Base-by-base conservation (phyloP, 2,797 vertebrate genomes). In the Pantherophis vulpinus region DNA sequence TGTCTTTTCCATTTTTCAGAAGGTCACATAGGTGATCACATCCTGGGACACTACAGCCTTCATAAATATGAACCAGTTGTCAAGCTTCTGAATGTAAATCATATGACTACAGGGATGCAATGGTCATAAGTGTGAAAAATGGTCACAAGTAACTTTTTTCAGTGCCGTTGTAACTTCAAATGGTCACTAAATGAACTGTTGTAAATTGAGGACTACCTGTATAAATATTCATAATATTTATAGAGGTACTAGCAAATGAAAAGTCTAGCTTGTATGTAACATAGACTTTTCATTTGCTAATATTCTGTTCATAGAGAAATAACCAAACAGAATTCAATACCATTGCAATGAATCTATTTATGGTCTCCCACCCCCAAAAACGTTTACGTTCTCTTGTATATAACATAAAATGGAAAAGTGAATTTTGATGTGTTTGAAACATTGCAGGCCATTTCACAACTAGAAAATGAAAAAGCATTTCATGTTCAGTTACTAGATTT, bases 351-450 rank as follows among this genome's bases (percentile, higher is more conserved):
- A 79, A 90, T 87, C 55, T 83, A 86, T 89, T 89, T 51, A 4
- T 63, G n/a, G 93, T 91, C 96, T 87, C 95, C 86, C 23, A 70
- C 4, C 27, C 61, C 10, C 9, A 0, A 29, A 63, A 63, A 29
- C 29, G 10, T 63, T 29, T 29, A 63, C 0, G 4, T 29, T 63
- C 27, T 63, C 11, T 29, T 12, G 11, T 29, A 63, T 63, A 42
- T 93, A 96, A 93, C 92, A 61, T 91, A 92, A 95, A 61, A 93
- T 95, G 61, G 95, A 95, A 96, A 97, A 94, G 94, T 94, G 79
- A 94, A 90, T 92, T 94, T 94, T 94, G 61, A 74, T 74, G n/a
- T 37, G n/a, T 66, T 66, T 74, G n/a, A 74, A 37, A 74, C 14
- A 74, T 37, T 74, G 14, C 90, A 92, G 87, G 93, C 56, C 25